Evolutionary conservation across 2,797 vertebrate genomes (phyloP), one percentile per base, ranked within the genome.

Genomic region (Dryobates pubescens): DNA sequence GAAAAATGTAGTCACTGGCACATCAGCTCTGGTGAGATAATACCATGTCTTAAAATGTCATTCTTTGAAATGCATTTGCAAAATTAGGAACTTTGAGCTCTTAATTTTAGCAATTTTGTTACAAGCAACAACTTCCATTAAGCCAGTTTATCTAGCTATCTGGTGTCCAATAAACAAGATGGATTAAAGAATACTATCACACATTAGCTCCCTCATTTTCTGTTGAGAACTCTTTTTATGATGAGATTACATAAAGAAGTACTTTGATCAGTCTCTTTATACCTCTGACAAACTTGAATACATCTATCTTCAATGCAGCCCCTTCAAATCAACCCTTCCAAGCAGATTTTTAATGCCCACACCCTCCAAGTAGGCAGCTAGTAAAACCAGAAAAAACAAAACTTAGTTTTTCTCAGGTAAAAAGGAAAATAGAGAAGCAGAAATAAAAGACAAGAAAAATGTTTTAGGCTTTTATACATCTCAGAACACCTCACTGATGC

Each of bases 311-410:
- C 58, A 72, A 88, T 64, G 43, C n/a, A 78, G 80, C 30, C 70
- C 83, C 53, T 95, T 89, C 84, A 93, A 82, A 90, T 76, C 56
- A 86, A 47, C 43, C 75, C 59, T 91, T 91, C 45, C 74, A 88
- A 74, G 58, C 32, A 92, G 70, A 77, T 80, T 92, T 92, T 69
- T 86, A 51, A 65, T 82, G 82, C 72, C 63, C 78, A 88, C 82
- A 84, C 22, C 29, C 47, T 94, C 51, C 63, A 94, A 80, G 32
- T 13, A 85, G 59, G n/a, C 43, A 59, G 84, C 78, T 56, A 64
- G 18, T 45, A 84, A 95, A 91, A 93, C 54, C 0, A 78, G 47
- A 76, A 86, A 89, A 81, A 22, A 0, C 7, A 72, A 90, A 76
- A 64, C 10, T n/a, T 61, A 61, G 4, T 14, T 11, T 76, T 91